These are phyloP conservation scores for Pelusios castaneus DNA, from an alignment of 2,113 vertebrate genomes.

Conservation along the genomic window DNA sequence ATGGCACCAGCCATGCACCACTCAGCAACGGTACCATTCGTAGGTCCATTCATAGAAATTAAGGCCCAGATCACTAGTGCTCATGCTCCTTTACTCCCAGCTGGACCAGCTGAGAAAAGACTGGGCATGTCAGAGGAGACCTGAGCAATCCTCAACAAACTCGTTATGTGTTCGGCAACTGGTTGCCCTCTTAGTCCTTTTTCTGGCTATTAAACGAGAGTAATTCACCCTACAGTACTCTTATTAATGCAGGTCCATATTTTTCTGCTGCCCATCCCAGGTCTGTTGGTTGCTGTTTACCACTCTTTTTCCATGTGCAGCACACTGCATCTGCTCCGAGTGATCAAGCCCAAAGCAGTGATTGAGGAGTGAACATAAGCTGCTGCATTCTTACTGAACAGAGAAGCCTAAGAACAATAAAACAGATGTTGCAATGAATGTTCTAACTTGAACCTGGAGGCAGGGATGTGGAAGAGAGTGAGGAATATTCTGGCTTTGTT, in stretches of 20 bases:
- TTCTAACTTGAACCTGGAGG: background rate
- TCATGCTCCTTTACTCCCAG: rapidly evolving
- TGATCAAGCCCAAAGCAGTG: background rate
- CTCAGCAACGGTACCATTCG: rapidly evolving
- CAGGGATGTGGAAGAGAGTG: background rate
- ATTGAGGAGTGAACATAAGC: background rate
- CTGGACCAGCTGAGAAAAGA: rapidly evolving
- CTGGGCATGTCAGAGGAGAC: rapidly evolving
- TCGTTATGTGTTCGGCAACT: background rate
- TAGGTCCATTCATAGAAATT: rapidly evolving
- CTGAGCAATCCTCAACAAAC: too few species aligned
- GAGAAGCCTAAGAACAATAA: background rate
- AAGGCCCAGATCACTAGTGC: rapidly evolving
- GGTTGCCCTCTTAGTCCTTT: background rate
- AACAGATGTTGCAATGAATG: background rate
- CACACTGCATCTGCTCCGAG: background rate
- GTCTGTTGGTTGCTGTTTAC: background rate
- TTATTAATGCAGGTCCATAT: rapidly evolving
- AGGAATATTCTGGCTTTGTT: background rate
- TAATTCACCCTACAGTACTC: background rate
- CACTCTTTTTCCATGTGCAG: rapidly evolving
- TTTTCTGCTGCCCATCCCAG: background rate
- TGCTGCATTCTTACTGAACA: background rate
- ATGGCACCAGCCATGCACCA: too few species aligned
- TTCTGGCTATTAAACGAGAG: background rate